A percentile compares a stretch with the other conserved stretches of the same genome.
These are phyloP conservation scores for Spilarctia lutea DNA, from an alignment of 2,888 invertebrate species.

Conservation along the genomic window DNA sequence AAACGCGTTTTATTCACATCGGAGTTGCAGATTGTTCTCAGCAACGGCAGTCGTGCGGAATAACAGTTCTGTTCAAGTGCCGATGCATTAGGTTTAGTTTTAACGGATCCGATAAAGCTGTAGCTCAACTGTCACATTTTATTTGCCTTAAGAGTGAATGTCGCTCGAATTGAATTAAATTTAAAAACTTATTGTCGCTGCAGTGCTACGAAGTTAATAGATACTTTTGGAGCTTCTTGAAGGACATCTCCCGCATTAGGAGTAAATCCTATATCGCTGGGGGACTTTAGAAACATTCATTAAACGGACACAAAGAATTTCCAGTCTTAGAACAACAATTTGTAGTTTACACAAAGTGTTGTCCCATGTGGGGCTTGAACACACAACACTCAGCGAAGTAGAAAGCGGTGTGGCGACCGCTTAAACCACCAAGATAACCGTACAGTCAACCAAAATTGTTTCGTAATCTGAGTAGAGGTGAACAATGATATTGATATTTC, in stretches of 20 bases:
- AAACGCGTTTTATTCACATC: conserved; percentile 8
- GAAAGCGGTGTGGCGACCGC: too few relatives aligned
- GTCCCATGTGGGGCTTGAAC: too few relatives aligned
- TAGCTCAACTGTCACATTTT: neutral
- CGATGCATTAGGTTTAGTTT: conserved; percentile 10
- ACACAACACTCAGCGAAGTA: too few relatives aligned
- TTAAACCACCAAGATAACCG: too few relatives aligned
- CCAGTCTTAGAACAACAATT: too few relatives aligned
- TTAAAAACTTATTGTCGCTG: neutral
- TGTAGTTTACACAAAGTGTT: too few relatives aligned
- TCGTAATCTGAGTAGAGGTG: too few relatives aligned
- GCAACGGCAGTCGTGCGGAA: conserved; percentile 12
- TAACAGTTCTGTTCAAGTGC: conserved; percentile 17
- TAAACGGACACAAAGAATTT: too few relatives aligned
- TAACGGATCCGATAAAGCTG: conserved; percentile 3
- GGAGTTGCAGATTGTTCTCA: conserved; percentile 12
- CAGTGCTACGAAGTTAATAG: neutral
- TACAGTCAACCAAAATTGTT: neutral
- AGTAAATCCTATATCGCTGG: too few relatives aligned
- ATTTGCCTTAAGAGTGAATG: neutral
- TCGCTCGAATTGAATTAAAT: neutral
- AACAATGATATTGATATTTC: too few relatives aligned
- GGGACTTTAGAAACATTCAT: too few relatives aligned
- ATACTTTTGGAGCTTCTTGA: neutral
- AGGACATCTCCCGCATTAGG: too few relatives aligned